Evolutionary conservation across 1,140 invertebrate genomes (phyloP).

Genomic region (roundworm (Caenorhabditis elegans)): WBcel235 BX284606.5:15147001-15147500

Average conservation of each 20-base stretch:
- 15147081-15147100: neutral
- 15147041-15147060: slow-evolving; percentile 6
- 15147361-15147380: neutral
- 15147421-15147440: neutral
- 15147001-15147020: neutral
- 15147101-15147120: neutral
- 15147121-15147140: too few species aligned
- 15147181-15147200: too few species aligned
- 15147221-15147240: too few species aligned
- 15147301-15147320: slow-evolving; percentile 20
- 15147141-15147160: too few species aligned
- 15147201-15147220: too few species aligned
- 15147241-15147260: too few species aligned
- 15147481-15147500: neutral
- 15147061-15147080: slow-evolving; percentile 16
- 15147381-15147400: neutral
- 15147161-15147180: too few species aligned
- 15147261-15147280: neutral
- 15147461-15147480: neutral
- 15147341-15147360: neutral
- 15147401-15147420: slow-evolving; percentile 18
- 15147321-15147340: neutral
- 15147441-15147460: neutral
- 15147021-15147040: neutral
- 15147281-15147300: neutral